Base-by-base conservation (phyloP, 2,888 invertebrate species). In the Morinoia aosen region DNA sequence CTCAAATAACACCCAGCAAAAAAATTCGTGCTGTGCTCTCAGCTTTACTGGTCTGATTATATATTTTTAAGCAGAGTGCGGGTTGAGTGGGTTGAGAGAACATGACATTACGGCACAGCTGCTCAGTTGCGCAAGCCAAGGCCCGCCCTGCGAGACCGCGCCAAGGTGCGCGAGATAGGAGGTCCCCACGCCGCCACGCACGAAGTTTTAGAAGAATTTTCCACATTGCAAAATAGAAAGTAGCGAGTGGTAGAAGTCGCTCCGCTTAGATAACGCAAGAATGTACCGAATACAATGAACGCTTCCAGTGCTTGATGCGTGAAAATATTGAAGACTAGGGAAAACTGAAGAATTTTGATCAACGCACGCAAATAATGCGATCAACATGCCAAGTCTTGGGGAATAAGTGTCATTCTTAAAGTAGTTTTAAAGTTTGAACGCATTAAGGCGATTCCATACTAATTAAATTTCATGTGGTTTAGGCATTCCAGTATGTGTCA, bases 201-300 rank as follows among this genome's bases (percentile, higher is more conserved):
- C 76, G 76, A 76, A 76, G 76, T 76, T 76, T 76, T 76, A 33
- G 76, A 76, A 76, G 25, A 76, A 76, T 76, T 76, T 76, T 76
- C 33, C 76, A 76, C 25, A 12, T 76, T 76, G 76, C 76, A 33
- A 33, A 76, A 76, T 76, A 76, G 76, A 76, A 76, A 76, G 76
- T 76, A 76, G 76, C 76, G 76, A 3, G 8, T 76, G 76, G 76
- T 76, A 76, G 2, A 76, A 76, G 76, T 76, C 33, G 76, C 76
- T 76, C 76, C 0, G 25, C 76, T 76, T 2, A 76, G 76, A 76
- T 76, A 76, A 76, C 2, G 76, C 7, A 76, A 76, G 25, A 76
- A 76, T 76, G 76, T 25, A 33, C 19, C 33, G 76, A 33, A 76
- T 25, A 1, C 33, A 33, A 19, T 33, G 25, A 33, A 33, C 8